These are phyloP conservation scores for Lutjanus campechanus DNA, from an alignment of 2,797 vertebrate species.

Conservation along the genomic window DNA sequence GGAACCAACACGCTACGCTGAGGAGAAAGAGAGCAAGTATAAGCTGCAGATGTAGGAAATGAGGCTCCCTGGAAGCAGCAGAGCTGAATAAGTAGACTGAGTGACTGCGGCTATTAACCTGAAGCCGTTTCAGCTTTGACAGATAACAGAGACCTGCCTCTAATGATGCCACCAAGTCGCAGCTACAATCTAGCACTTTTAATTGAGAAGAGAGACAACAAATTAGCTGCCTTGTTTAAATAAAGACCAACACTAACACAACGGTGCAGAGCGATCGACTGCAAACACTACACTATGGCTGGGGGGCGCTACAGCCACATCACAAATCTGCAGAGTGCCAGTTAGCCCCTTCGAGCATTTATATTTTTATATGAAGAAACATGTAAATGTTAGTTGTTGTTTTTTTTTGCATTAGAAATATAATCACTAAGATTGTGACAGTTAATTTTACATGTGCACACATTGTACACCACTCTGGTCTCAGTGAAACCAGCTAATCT, in stretches of 20 bases:
- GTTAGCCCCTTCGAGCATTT: no score
- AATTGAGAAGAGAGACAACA: conserved; percentile 41
- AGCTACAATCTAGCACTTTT: conserved; percentile 31
- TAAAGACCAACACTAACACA: conserved; percentile 25
- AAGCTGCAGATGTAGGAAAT: conserved; percentile 50
- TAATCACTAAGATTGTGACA: no score
- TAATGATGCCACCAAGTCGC: conserved; percentile 61
- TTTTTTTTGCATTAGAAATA: no score
- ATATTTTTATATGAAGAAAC: no score
- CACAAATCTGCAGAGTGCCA: no score
- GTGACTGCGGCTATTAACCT: conserved; percentile 72
- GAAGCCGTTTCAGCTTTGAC: conserved; percentile 63
- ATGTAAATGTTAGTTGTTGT: no score
- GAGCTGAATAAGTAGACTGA: conserved; percentile 66
- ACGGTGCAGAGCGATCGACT: conserved; percentile 19
- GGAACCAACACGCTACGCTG: neutral
- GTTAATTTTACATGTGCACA: no score
- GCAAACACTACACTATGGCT: neutral
- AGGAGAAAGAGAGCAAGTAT: conserved; percentile 11
- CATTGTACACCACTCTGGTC: no score
- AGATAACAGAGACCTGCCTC: conserved; percentile 62
- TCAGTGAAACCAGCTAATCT: no score
- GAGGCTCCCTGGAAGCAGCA: conserved; percentile 63
- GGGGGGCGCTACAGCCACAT: no score
- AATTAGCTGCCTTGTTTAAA: conserved; percentile 36